Conservation (phyloP, 2,113 vertebrate species). For the Urocynchramus pylzowi region DNA sequence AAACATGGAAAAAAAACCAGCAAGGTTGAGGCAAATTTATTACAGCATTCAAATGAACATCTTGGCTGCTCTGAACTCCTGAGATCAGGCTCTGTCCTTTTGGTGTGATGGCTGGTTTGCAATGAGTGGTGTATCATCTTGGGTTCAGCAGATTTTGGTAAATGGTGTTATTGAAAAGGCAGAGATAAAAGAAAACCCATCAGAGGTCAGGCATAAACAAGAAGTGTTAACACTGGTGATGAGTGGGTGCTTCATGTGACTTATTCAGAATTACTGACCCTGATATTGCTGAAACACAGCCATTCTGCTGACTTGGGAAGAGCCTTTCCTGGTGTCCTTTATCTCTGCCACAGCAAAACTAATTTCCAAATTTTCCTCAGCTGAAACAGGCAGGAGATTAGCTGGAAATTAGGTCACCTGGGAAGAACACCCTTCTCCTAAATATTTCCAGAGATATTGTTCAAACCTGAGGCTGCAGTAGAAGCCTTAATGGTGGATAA, state of each 20-base stretch:
- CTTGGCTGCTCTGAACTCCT: background rate
- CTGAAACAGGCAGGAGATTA: constrained; percentile 10
- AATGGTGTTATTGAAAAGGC: background rate
- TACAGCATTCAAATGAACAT: background rate
- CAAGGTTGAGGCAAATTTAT: background rate
- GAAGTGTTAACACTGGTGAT: background rate
- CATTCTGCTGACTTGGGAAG: background rate
- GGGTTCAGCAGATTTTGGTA: background rate
- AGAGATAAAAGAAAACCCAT: background rate
- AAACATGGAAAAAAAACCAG: background rate
- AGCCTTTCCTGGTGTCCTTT: background rate
- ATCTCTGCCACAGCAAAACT: background rate
- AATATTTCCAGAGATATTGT: background rate
- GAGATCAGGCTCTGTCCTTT: background rate
- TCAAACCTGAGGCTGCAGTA: background rate
- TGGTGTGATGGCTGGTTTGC: background rate
- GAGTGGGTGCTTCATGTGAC: background rate
- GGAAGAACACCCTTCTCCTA: background rate
- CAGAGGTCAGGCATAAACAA: background rate
- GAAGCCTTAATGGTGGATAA: background rate
- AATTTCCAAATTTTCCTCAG: background rate
- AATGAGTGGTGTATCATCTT: background rate
- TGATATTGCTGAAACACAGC: background rate
- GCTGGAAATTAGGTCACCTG: background rate
- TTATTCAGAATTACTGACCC: background rate